Evolutionary conservation across 2,113 vertebrate genomes (phyloP).

Genomic region (Ictalurus punctatus): DNA sequence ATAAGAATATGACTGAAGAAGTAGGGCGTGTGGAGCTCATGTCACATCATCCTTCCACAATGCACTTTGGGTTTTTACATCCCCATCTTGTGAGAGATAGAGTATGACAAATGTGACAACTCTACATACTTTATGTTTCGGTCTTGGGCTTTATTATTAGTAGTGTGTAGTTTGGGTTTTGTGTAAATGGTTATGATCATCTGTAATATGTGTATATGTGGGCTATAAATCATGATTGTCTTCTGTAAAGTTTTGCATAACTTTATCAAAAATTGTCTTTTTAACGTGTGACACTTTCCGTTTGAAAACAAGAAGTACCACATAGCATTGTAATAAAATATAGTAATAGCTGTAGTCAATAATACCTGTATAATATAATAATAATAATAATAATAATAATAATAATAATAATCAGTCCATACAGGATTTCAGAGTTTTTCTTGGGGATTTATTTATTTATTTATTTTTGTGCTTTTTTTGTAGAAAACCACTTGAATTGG

Average conservation of each 20-base stretch:
- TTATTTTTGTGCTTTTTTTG: too few relatives aligned
- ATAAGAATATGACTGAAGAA: background rate
- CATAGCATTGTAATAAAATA: background rate
- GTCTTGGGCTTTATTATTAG: background rate
- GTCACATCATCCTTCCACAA: background rate
- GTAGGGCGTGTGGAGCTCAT: background rate
- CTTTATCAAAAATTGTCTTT: background rate
- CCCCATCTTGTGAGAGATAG: background rate
- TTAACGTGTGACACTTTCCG: background rate
- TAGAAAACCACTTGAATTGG: too few relatives aligned
- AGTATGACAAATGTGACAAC: background rate
- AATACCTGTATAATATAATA: background rate
- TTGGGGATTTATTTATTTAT: too few relatives aligned
- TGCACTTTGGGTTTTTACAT: background rate
- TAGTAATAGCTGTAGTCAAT: background rate
- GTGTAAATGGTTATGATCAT: background rate
- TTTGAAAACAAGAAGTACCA: background rate
- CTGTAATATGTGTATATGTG: background rate
- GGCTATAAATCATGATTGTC: background rate
- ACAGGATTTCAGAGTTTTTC: too few relatives aligned
- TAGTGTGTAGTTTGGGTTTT: constrained; percentile 4
- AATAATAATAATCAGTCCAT: background rate
- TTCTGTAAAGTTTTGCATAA: background rate
- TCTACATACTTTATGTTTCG: background rate
- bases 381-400: background rate